Evolutionary conservation across 2,888 invertebrate genomes (phyloP), one percentile per base, ranked within the genome.

Genomic region (Crematogaster levior): DNA sequence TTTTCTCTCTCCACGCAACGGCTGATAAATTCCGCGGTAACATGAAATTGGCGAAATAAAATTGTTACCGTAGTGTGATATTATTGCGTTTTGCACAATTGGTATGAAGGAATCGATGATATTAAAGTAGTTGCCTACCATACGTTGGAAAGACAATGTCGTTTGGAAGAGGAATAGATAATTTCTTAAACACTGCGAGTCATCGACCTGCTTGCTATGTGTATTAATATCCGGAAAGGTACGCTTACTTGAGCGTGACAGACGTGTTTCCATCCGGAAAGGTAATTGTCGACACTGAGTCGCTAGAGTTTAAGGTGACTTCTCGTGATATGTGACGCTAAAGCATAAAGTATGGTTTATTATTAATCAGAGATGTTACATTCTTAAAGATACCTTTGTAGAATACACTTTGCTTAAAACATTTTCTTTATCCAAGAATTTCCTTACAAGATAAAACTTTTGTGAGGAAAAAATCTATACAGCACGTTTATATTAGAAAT

Each of bases 51-150:
- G 56, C 80, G 79, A 58, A 85, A 87, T 79, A 77, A 88, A 86
- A 87, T 77, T 81, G 63, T 85, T 86, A 85, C 85, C 81, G 61
- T 83, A 85, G 81, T 73, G 81, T 58, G 82, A 70, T 82, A 80
- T 68, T 77, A 75, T 80, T 87, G 77, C 83, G 24, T 87, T 86
- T 86, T 79, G 83, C 80, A 85, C 80, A 87, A 87, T 85, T 81
- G 73, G 68, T 9, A 46, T 72, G 74, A 15, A 40, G 40, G 72
- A 27, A 75, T 63, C 80, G 46, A 86, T 72, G 48, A 77, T 72
- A 58, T 84, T 84, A 84, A 65, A 27, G 63, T 18, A 43, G 12
- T 18, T 18, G 51, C 24, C 18, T 6, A 24, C 15, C 37, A 7
- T 63, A 10, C 18, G 48, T 53, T 4, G 43, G 21, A 30, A 77